Evolutionary conservation across 2,797 vertebrate genomes (phyloP), one percentile per base, ranked within the genome.

Genomic region (Gymnoscopelus braueri): DNA sequence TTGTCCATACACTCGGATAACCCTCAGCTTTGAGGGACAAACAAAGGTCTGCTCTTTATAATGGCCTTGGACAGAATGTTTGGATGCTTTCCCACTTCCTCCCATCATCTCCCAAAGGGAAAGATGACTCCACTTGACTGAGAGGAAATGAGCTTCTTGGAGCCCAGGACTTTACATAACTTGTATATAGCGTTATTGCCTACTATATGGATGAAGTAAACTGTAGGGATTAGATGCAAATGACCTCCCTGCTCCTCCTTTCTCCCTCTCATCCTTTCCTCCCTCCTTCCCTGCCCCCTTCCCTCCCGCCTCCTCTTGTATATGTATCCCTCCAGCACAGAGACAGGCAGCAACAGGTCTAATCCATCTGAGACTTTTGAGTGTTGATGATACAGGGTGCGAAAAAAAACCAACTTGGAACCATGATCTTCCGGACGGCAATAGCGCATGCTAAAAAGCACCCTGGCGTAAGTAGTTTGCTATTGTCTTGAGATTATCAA

Each of bases 391-490:
- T 51, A 56, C 69, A 44, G 60, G 66, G 61, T 52, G 68, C 61
- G 11, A 10, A 10, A 2, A 10, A 44, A 44, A 44, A 5, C 35
- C 35, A 65, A 77, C 72, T 29, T 58, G 59, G 60, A 80, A 59
- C 12, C 2, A 85, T 82, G 85, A 77, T 88, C 61, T 88, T 93
- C 65, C 83, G 85, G 70, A 75, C 60, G 48, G 78, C 81, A 14
- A 59, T 87, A 19, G 71, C 81, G 15, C 87, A 89, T 13, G 86
- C 78, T 24, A 93, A 81, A 71, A 92, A 54, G 80, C 84, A 92
- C 50, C 92, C 87, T 0, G 86, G 84, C 0, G 92, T 93, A 69
- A 92, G 92, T 90, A 79, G 49, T 51, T 3, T 23, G 5, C 11
- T 23, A 10, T 55, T 24, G 9, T 47, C 1, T 15, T 62, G 3